Evolutionary conservation across 1,140 invertebrate genomes (phyloP), one percentile per base, ranked within the genome.

Genomic region (Armadillidium nasatum): DNA sequence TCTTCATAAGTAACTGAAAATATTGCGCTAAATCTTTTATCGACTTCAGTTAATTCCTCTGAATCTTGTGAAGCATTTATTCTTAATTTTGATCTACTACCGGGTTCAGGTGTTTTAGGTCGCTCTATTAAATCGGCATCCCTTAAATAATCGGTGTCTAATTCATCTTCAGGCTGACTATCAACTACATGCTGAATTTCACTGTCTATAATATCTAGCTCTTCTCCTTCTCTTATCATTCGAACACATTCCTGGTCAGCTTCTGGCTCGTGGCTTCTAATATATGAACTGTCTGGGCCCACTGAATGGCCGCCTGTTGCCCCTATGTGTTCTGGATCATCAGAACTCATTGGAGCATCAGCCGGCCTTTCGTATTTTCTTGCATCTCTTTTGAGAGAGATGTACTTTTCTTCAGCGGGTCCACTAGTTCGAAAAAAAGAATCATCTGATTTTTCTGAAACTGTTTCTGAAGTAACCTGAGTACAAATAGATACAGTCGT

Each of bases 401-500:
- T 84, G 79, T 86, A 87, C 68, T 88, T 88, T 15, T 86, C 85
- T 83, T 89, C 88, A 22, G 88, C 87, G 45, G 88, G 88, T 9
- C 87, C 88, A 83, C 89, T 88, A 74, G 83, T 83, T 46, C 85
- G 83, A 77, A 76, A 79, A 78, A 76, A 80, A 76, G 50, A 75
- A 66, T 82, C 80, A 68, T 85, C 85, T 67, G 84, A 82, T n/a
- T 13, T 82, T 19, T 74, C 77, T 45, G 84, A 81, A 67, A 82
- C 82, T 44, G 82, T 81, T 76, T 85, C 83, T 15, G 89, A 88
- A 23, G 86, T 88, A 10, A 88, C 86, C 83, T 88, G 87, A 4
- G 87, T 88, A 67, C 85, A 86, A 0, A 87, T 87, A 72, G 79
- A 81, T 44, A 77, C 84, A 86, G 75, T 85, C 83, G 46, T 85